These are phyloP conservation scores for Variabilichromis moorii DNA, from an alignment of 2,113 vertebrate genomes.

Conservation along the genomic window DNA sequence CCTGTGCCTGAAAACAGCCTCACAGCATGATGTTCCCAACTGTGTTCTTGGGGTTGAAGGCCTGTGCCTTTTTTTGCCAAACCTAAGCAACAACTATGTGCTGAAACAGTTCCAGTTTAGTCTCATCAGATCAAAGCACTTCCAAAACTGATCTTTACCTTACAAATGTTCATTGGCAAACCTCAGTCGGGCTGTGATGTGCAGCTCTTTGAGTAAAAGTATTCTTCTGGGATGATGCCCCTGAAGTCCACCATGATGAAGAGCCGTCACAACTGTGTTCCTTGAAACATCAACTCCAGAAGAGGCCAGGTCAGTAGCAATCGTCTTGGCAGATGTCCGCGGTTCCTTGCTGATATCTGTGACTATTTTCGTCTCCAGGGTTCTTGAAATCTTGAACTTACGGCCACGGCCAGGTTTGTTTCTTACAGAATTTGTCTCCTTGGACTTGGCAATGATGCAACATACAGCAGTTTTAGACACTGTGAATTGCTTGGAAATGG, in stretches of 20 bases:
- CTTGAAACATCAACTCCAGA: background rate
- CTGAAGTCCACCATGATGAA: background rate
- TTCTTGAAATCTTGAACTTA: background rate
- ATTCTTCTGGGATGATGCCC: background rate
- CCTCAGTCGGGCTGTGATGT: background rate
- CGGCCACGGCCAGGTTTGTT: background rate
- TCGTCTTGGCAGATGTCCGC: background rate
- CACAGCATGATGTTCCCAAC: background rate
- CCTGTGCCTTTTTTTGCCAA: background rate
- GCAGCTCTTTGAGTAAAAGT: background rate
- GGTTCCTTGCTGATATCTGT: background rate
- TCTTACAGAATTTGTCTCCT: background rate
- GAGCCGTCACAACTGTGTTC: background rate
- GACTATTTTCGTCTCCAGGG: fast-evolving
- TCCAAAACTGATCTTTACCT: background rate
- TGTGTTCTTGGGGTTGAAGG: background rate
- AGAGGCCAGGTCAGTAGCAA: background rate
- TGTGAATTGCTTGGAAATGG: background rate
- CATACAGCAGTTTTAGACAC: background rate
- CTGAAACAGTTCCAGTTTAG: background rate
- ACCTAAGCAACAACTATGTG: background rate
- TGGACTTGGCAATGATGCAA: background rate
- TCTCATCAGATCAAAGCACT: background rate
- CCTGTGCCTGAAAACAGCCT: background rate
- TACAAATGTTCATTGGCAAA: background rate